Evolutionary conservation across 2,888 invertebrate species (phyloP).

Genomic region (Embidobia sp.): DNA sequence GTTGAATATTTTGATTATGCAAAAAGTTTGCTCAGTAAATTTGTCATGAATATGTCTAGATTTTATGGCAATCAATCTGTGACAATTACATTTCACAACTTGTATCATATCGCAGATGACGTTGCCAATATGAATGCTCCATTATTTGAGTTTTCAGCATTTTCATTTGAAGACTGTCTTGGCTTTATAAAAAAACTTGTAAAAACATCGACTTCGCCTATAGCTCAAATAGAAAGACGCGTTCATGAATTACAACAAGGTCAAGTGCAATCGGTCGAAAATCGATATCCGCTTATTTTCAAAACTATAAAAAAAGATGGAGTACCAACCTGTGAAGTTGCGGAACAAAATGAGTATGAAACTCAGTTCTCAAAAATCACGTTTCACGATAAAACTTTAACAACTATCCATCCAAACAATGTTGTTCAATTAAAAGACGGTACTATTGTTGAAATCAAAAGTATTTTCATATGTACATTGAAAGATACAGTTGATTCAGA

Average conservation of each 20-base stretch:
- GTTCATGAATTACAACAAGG: conserved; percentile 10
- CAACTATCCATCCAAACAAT: conserved; percentile 12
- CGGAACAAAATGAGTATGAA: not conserved
- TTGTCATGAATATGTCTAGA: conserved; percentile 40
- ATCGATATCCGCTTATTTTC: conserved; percentile 14
- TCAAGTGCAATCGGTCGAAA: not conserved
- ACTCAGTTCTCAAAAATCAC: not conserved
- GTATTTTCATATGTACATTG: conserved; percentile 1
- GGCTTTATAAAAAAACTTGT: conserved; percentile 20
- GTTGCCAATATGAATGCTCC: conserved; percentile 23
- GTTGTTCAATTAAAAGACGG: conserved; percentile 14
- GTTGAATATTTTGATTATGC: conserved; percentile 26
- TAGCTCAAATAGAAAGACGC: conserved; percentile 11
- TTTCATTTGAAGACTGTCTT: conserved; percentile 5
- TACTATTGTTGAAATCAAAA: conserved; percentile 7
- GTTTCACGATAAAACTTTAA: conserved; percentile 1
- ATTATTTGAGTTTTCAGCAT: conserved; percentile 27
- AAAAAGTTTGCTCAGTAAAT: conserved; percentile 36
- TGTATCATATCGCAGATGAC: conserved; percentile 63
- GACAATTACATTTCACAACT: conserved; percentile 54
- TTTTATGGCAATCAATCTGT: conserved; percentile 58
- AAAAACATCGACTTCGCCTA: conserved; percentile 11
- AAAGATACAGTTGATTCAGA: not conserved
- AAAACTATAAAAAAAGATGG: not conserved
- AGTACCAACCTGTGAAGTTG: conserved; percentile 1